Percentiles rank a stretch among this genome's conserved stretches.
phyloP scores from a whole-genome alignment of 2,888 invertebrate species.

The Marasmarcha lunaedactyla region DNA sequence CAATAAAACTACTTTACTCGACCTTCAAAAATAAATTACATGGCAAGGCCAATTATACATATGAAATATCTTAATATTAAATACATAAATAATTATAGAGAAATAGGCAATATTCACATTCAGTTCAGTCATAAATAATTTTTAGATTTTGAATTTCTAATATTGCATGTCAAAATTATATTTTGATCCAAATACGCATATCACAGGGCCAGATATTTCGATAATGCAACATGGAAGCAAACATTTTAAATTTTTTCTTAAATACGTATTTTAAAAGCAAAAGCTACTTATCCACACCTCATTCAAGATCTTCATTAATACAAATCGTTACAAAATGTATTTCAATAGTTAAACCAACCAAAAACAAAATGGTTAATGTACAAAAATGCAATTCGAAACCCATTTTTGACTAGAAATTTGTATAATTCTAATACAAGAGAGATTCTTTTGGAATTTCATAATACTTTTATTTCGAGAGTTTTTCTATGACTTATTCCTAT shows the following conservation, averaged over 20 bases:
- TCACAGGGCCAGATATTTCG: slow-evolving; percentile 48
- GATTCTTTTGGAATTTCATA: slow-evolving; percentile 59
- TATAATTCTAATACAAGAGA: slow-evolving; percentile 60
- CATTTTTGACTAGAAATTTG: slow-evolving; percentile 67
- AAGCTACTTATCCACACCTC: neutral
- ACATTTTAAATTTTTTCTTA: neutral
- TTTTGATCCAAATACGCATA: slow-evolving; percentile 32
- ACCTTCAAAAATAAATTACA: slow-evolving; percentile 37
- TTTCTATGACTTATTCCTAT: slow-evolving; percentile 40
- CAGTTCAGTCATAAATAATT: slow-evolving; percentile 1
- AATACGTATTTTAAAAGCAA: neutral
- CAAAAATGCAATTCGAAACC: slow-evolving; percentile 40
- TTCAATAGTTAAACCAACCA: slow-evolving; percentile 9
- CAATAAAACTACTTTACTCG: slow-evolving; percentile 40
- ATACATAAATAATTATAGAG: slow-evolving; percentile 10
- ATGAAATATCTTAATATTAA: slow-evolving; percentile 19
- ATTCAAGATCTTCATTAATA: neutral
- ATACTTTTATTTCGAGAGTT: slow-evolving; percentile 46
- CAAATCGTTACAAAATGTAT: slow-evolving; percentile 15
- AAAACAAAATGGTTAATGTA: no score
- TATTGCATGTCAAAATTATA: slow-evolving; percentile 30
- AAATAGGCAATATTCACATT: slow-evolving; percentile 7
- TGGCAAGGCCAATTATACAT: slow-evolving; percentile 47
- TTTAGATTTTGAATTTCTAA: neutral
- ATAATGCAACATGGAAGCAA: neutral